These are phyloP conservation scores for Drosophila oshimai DNA, from an alignment of 1,140 invertebrate species.

Conservation along the genomic window DNA sequence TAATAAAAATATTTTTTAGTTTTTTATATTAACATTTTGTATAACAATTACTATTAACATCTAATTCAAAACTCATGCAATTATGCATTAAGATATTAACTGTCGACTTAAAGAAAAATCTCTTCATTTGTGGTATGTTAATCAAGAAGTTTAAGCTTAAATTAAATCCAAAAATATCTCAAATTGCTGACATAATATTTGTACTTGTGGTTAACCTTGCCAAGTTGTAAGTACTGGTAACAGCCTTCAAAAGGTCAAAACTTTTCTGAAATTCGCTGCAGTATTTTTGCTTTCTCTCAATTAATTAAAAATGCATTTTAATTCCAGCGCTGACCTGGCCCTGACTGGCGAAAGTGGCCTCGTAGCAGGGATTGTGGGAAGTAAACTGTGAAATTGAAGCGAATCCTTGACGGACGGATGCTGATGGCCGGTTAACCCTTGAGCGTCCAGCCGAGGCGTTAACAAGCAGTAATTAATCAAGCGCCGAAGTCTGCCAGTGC, in stretches of 20 bases:
- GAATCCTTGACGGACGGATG: conserved; percentile 23
- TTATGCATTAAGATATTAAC: too few species aligned
- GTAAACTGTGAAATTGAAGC: conserved; percentile 37
- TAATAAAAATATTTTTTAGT: too few species aligned
- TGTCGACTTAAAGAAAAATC: too few species aligned
- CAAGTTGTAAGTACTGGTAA: not conserved
- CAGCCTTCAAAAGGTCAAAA: conserved; percentile 21
- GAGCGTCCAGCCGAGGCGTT: conserved; percentile 23
- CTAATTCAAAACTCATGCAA: too few species aligned
- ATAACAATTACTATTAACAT: too few species aligned
- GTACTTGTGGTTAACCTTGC: conserved; percentile 13
- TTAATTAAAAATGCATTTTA: conserved; percentile 42
- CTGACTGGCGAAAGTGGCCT: conserved; percentile 9
- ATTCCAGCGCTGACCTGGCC: conserved; percentile 8
- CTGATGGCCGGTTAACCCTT: conserved; percentile 33
- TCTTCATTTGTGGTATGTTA: too few species aligned
- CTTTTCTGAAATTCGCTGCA: conserved; percentile 21
- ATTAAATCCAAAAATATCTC: conserved; percentile 10
- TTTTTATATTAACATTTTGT: too few species aligned
- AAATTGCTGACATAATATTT: conserved; percentile 18
- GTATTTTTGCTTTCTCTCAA: conserved; percentile 19
- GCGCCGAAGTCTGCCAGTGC: not conserved
- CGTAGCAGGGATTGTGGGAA: conserved; percentile 15
- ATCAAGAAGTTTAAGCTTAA: not conserved
- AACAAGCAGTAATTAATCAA: conserved; percentile 37